Evolutionary conservation across 2,888 invertebrate genomes (phyloP).

Genomic region (Cheilosia soror): DNA sequence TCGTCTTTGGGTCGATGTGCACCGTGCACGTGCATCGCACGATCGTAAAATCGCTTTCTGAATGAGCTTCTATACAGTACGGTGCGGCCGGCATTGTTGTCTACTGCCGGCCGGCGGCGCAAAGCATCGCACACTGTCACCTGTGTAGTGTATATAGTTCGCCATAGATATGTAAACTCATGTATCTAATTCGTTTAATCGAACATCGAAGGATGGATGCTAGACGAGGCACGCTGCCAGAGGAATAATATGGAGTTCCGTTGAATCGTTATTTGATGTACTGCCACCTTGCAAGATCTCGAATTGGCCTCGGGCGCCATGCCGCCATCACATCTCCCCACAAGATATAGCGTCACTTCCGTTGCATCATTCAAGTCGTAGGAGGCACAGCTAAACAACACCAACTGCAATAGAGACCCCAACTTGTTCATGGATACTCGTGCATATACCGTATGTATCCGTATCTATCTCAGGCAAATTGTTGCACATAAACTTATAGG

Average conservation of each 20-base stretch:
- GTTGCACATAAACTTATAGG: conserved; percentile 5
- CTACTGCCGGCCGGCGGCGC: conserved; percentile 35
- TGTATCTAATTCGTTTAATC: conserved; percentile 27
- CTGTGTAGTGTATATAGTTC: conserved; percentile 17
- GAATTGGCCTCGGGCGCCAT: conserved; percentile 35
- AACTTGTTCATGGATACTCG: conserved; percentile 4
- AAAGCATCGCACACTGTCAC: conserved; percentile 26
- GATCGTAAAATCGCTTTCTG: conserved; percentile 62
- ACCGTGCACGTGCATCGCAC: conserved; percentile 60
- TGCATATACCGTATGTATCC: background rate
- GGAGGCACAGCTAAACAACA: conserved; percentile 22
- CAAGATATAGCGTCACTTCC: background rate
- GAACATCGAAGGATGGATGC: conserved; percentile 7
- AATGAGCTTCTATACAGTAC: conserved; percentile 30
- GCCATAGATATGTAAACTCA: background rate
- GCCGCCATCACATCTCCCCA: conserved; percentile 18
- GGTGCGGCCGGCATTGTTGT: conserved; percentile 31
- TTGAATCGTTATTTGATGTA: conserved; percentile 4
- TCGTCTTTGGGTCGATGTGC: conserved; percentile 23
- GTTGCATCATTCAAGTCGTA: conserved; percentile 48
- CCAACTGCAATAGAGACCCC: conserved; percentile 19
- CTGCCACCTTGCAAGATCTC: conserved; percentile 21
- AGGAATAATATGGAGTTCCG: background rate
- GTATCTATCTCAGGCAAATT: conserved; percentile 2
- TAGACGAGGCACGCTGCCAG: background rate